phyloP scores from a whole-genome alignment of 2,797 vertebrate genomes.

The Fistularia tabacaria region DNA sequence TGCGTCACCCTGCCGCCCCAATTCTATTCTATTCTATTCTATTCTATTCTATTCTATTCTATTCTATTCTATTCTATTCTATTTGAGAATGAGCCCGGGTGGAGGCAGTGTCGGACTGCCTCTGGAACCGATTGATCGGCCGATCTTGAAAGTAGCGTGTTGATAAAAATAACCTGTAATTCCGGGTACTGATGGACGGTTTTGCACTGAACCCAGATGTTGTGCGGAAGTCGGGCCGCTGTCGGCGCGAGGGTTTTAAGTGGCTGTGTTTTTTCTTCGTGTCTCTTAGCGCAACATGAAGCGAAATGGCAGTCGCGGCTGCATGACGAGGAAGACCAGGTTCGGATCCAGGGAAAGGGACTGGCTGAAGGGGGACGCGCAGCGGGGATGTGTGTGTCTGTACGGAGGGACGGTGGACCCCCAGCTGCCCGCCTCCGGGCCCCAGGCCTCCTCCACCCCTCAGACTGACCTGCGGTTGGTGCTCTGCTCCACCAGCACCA shows the following conservation, averaged over 20 bases:
- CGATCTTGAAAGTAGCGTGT: too few relatives aligned
- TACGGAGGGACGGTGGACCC: conserved; percentile 74
- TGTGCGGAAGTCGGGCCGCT: too few relatives aligned
- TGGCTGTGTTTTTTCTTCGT: conserved; percentile 18
- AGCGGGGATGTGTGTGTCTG: conserved; percentile 87
- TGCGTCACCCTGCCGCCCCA: too few relatives aligned
- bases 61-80: too few relatives aligned
- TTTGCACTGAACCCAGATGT: too few relatives aligned
- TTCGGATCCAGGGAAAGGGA: conserved; percentile 91
- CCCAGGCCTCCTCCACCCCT: conserved; percentile 66
- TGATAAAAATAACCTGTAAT: too few relatives aligned
- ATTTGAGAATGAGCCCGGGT: too few relatives aligned
- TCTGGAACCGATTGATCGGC: too few relatives aligned
- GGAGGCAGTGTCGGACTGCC: too few relatives aligned
- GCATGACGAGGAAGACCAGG: conserved; percentile 82
- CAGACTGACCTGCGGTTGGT: conserved; percentile 85
- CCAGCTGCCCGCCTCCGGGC: conserved; percentile 63
- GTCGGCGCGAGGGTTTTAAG: conserved; percentile 4
- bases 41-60: too few relatives aligned
- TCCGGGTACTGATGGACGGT: too few relatives aligned
- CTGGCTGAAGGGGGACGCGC: conserved; percentile 86
- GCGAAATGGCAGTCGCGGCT: conserved; percentile 84
- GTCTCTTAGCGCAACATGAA: conserved; percentile 88
- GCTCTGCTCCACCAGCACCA: conserved; percentile 88
- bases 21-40: too few relatives aligned